phyloP scores from a whole-genome alignment of 2,888 invertebrate species.

The Cabera pusaria region DNA sequence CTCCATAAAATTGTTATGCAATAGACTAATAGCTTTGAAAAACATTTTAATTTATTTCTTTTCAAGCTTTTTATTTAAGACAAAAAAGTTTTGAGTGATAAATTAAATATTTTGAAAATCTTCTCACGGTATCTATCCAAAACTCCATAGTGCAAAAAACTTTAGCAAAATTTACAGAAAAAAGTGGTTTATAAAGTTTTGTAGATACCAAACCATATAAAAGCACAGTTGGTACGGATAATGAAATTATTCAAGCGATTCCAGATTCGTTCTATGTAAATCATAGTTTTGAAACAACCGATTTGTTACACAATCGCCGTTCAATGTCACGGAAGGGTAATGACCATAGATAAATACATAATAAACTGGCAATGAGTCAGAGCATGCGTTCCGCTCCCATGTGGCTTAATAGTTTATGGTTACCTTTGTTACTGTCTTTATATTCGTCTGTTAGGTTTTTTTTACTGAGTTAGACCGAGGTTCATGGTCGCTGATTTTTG shows the following conservation, averaged over 20 bases:
- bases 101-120: not conserved
- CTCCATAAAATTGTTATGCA: slow-evolving; percentile 13
- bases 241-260: slow-evolving; percentile 13
- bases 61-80: too few species aligned
- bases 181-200: too few species aligned
- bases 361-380: slow-evolving; percentile 21
- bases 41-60: too few species aligned
- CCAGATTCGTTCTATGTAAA: slow-evolving; percentile 32
- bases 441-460: too few species aligned
- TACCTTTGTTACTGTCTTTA: slow-evolving; percentile 34
- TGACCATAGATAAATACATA: slow-evolving; percentile 31
- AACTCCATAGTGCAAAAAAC: slow-evolving; percentile 1
- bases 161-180: slow-evolving; percentile 1
- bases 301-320: slow-evolving; percentile 24
- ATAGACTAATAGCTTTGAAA: not conserved
- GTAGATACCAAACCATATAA: too few species aligned
- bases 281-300: slow-evolving; percentile 21
- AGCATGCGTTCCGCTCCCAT: slow-evolving; percentile 43
- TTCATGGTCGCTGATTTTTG: not conserved
- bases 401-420: slow-evolving; percentile 30
- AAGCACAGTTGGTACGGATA: too few species aligned
- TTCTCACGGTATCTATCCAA: slow-evolving; percentile 11
- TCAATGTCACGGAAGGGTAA: slow-evolving; percentile 32
- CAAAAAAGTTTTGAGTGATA: too few species aligned
- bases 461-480: slow-evolving; percentile 1